Evolutionary conservation across 2,113 vertebrate species (phyloP).

Genomic region (Ardeotis arabs): DNA sequence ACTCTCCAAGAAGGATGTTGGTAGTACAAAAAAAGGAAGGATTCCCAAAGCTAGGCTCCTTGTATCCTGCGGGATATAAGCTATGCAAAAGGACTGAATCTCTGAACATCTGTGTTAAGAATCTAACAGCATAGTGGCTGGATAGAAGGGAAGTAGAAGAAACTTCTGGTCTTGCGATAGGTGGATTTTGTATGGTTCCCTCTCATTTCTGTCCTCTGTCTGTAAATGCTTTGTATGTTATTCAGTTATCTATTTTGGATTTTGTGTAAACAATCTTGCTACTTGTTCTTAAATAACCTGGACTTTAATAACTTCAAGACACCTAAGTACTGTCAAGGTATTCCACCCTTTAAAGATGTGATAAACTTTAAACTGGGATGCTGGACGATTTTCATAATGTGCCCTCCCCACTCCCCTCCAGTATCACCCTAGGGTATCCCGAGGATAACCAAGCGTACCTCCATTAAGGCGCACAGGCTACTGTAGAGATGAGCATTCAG

Average conservation of each 20-base stretch:
- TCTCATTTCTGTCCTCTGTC: not conserved
- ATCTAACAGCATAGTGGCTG: not conserved
- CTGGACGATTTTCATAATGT: not conserved
- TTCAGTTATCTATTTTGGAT: not conserved
- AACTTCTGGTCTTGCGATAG: not conserved
- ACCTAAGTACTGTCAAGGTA: not conserved
- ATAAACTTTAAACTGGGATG: not conserved
- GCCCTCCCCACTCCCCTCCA: not conserved
- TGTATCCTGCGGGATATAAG: not conserved
- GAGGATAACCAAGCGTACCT: not conserved
- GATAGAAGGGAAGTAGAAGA: not conserved
- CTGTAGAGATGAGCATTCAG: not conserved
- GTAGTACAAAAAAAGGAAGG: not conserved
- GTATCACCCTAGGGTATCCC: not conserved
- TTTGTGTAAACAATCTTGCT: not conserved
- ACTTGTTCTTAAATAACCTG: not conserved
- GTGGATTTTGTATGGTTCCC: not conserved
- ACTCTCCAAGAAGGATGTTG: not conserved
- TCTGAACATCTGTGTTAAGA: not conserved
- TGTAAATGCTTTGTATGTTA: not conserved
- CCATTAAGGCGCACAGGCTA: not conserved
- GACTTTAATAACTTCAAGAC: not conserved
- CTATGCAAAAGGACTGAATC: not conserved
- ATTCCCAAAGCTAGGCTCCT: not conserved
- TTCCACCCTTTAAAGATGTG: not conserved